Evolutionary conservation across 2,888 invertebrate genomes (phyloP).

Genomic region (Coecobrya sp.): DNA sequence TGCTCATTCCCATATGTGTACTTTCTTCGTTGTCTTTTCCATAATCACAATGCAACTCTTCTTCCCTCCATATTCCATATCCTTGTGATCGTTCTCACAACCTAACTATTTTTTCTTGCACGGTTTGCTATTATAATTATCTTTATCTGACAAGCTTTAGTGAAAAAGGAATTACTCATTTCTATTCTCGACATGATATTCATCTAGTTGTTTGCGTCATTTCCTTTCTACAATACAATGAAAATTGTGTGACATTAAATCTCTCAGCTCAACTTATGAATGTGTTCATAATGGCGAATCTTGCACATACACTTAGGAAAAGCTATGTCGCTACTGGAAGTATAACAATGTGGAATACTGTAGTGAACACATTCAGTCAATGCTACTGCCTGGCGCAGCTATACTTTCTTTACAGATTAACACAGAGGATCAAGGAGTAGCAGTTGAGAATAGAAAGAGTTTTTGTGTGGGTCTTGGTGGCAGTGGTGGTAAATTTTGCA

Average conservation of each 20-base stretch:
- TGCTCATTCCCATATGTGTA: not conserved
- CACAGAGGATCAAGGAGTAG: not conserved
- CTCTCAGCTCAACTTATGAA: constrained; percentile 11
- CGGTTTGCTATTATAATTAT: not conserved
- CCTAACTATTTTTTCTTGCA: not conserved
- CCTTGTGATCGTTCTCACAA: not conserved
- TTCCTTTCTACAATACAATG: not conserved
- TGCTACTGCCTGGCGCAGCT: not conserved
- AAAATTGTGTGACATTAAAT: constrained; percentile 45
- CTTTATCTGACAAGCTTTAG: constrained; percentile 3
- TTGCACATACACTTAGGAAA: not conserved
- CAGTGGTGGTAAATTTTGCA: constrained; percentile 15
- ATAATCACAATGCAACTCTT: constrained; percentile 24
- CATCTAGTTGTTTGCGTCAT: constrained; percentile 27
- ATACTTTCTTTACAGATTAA: constrained; percentile 11
- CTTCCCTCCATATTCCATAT: not conserved
- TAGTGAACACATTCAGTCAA: no score
- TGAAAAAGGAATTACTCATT: constrained; percentile 35
- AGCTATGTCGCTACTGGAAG: not conserved
- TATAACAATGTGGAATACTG: no score
- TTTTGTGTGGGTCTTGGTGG: not conserved
- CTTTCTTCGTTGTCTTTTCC: not conserved
- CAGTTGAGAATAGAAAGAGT: not conserved
- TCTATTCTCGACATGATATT: constrained; percentile 46
- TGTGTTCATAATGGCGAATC: constrained; percentile 4